These are phyloP conservation scores for Drosophila prolongata DNA, from an alignment of 2,888 invertebrate species.

Conservation along the genomic window DNA sequence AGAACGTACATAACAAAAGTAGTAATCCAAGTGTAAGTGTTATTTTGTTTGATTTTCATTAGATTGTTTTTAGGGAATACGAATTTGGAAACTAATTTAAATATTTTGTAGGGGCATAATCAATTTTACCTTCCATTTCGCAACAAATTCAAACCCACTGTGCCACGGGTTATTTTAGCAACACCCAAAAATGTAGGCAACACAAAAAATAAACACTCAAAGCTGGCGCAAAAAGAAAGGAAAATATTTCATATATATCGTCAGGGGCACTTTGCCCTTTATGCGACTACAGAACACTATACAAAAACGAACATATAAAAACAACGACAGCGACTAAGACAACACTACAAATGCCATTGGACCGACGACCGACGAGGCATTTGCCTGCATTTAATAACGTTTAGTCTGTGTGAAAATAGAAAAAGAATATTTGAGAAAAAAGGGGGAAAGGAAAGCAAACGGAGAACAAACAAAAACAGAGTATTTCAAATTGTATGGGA, in stretches of 20 bases:
- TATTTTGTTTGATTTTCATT: not conserved
- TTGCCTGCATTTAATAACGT: conserved; percentile 78
- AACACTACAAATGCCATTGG: conserved; percentile 54
- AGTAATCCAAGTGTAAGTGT: too few relatives aligned
- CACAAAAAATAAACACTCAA: conserved; percentile 62
- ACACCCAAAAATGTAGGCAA: conserved; percentile 56
- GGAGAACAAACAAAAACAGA: conserved; percentile 57
- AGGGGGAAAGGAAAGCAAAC: conserved; percentile 5
- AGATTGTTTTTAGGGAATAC: not conserved
- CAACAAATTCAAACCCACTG: conserved; percentile 46
- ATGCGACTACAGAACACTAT: conserved; percentile 50
- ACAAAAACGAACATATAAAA: conserved; percentile 12
- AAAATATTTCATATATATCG: conserved; percentile 21
- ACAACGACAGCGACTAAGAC: conserved; percentile 43
- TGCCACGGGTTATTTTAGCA: conserved; percentile 31
- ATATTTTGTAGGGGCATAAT: too few relatives aligned
- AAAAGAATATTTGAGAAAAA: conserved; percentile 24
- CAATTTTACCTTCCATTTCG: too few relatives aligned
- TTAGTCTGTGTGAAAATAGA: conserved; percentile 70
- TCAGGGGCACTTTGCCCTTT: conserved; percentile 48
- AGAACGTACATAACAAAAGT: not conserved
- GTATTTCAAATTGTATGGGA: conserved; percentile 71
- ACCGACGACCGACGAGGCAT: conserved; percentile 47
- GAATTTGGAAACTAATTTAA: too few relatives aligned
- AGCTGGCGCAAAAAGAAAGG: conserved; percentile 35